Evolutionary conservation across 1,140 invertebrate species (phyloP), one percentile per base, ranked within the genome.

Genomic region (Drosophila kurseongensis): DNA sequence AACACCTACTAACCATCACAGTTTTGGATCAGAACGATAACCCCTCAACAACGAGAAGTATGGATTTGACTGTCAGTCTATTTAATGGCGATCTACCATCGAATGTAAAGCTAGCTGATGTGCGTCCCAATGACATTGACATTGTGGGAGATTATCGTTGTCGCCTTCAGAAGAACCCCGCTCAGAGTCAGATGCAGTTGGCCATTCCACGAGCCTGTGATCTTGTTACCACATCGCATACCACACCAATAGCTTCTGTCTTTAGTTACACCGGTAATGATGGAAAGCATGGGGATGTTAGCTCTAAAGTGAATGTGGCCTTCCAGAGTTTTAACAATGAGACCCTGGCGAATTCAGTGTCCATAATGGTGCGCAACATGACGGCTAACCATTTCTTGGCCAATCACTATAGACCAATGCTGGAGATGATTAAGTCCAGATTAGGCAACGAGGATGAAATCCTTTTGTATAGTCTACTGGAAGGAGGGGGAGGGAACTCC

Each of bases 1-100:
- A 96, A 78, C 96, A 97, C 82, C 93, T 94, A 10, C 94, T 98
- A 14, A 95, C 94, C 9, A 95, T 99, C 23, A 94, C 95, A 42
- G 95, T 99, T 4, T 91, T 96, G 5, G 98, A 99, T 93, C 95
- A 97, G 91, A 99, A 99, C 92, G 98, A 99, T 88, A 97, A 96
- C 89, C 97, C 98, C 5, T 98, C 98, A 0, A 95, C 95, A 13
- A 94, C 97, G 8, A 94, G 98, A 75, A 96, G 96, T 16, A 96
- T 97, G 1, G 96, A 96, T 75, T 94, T 98, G 18, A 93, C 97
- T 27, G 95, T 98, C 7, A 95, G 96, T 88, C 94, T 96, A 0
- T 96, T 96, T 74, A 96, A 97, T 80, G 95, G 95, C 51, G 94
- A 94, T 52, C 95, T 94, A 77, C 96, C 96, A 0, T 79, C 94